Percentiles rank a stretch among this genome's conserved stretches.
Conservation (phyloP, 2,797 vertebrate genomes). For the Clarias laeviceps region DNA sequence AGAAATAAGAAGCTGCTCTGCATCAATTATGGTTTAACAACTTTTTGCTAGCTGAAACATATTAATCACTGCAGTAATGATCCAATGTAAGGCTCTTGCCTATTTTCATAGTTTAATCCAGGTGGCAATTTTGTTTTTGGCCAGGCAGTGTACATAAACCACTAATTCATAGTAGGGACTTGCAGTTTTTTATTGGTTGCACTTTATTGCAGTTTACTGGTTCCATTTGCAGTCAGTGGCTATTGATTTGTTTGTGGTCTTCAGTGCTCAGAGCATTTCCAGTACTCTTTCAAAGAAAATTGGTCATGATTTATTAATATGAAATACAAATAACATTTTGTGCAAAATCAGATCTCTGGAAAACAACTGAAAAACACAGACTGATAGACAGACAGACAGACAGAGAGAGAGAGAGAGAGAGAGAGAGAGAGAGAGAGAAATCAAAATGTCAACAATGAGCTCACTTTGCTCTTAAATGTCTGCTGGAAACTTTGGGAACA, state of each 20-base stretch:
- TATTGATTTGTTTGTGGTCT: background rate
- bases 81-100: too few species aligned
- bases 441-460: slow-evolving; percentile 34
- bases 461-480: slow-evolving; percentile 35
- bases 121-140: too few species aligned
- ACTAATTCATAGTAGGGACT: background rate
- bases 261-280: background rate
- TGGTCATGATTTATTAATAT: slow-evolving; percentile 20
- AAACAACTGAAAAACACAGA: background rate
- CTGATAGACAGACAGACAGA: background rate
- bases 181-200: background rate
- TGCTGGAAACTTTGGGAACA: slow-evolving; percentile 20
- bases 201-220: background rate
- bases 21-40: too few species aligned
- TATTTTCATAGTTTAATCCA: too few species aligned
- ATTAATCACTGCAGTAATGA: too few species aligned
- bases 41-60: too few species aligned
- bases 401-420: background rate
- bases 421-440: background rate
- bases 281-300: background rate
- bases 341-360: background rate
- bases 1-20: too few species aligned
- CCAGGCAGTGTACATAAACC: too few species aligned
- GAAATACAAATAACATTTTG: slow-evolving; percentile 3
- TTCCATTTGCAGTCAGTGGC: background rate